Evolutionary conservation across 2,113 vertebrate species (phyloP).

Genomic region (Isurus oxyrinchus): DNA sequence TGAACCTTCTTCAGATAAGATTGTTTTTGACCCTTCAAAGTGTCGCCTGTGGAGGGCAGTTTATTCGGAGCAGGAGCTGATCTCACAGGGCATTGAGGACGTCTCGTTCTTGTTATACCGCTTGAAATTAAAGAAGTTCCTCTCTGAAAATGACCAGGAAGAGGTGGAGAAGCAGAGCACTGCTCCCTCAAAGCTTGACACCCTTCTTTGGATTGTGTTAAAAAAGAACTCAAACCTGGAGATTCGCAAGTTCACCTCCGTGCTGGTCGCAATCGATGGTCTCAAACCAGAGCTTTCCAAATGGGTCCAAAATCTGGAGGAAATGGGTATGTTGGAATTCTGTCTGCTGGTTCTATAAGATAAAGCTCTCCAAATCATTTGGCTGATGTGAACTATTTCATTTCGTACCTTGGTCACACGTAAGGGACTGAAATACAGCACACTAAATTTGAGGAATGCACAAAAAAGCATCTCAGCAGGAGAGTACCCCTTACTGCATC

Average conservation of each 20-base stretch:
- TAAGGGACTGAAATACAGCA: neutral
- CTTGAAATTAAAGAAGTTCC: conserved; percentile 1
- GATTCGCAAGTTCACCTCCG: conserved; percentile 17
- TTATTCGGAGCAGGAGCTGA: neutral
- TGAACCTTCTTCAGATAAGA: conserved; percentile 13
- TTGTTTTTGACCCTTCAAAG: conserved; percentile 23
- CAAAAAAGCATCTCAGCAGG: neutral
- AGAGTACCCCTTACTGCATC: neutral
- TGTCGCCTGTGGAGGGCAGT: conserved; percentile 22
- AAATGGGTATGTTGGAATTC: conserved; percentile 5
- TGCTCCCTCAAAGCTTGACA: neutral
- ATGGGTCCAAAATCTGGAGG: conserved; percentile 23
- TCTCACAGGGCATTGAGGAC: conserved; percentile 14
- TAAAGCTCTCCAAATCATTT: neutral
- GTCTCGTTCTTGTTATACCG: conserved; percentile 15
- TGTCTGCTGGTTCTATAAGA: neutral
- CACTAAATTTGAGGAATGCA: neutral
- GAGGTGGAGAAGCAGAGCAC: conserved; percentile 32
- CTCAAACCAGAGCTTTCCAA: conserved; percentile 12
- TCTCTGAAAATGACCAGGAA: conserved; percentile 6
- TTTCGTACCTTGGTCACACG: neutral
- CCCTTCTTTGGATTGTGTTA: neutral
- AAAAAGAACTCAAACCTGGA: conserved; percentile 20
- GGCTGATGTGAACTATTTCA: neutral
- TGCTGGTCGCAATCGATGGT: conserved; percentile 20